Conservation (phyloP, 2,113 vertebrate genomes). For the Bagarius yarrelli region DNA sequence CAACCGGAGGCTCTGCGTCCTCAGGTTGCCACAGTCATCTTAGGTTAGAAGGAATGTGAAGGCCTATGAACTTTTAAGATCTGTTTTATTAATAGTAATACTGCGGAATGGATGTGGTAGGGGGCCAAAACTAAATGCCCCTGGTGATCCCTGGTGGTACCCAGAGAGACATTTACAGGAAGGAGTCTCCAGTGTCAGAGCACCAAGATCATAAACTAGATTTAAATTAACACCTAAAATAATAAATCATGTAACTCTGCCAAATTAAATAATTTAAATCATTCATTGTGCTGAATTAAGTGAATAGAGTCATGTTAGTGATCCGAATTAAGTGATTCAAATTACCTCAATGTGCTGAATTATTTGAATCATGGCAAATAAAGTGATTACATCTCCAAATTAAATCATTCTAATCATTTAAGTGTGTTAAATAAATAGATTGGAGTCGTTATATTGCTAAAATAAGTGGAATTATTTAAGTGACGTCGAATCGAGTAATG, state of each 20-base stretch:
- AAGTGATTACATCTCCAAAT: not conserved
- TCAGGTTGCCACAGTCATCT: not conserved
- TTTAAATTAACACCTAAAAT: not conserved
- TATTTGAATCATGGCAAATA: not conserved
- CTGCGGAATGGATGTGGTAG: no score
- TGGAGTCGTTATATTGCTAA: no score
- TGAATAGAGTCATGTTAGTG: not conserved
- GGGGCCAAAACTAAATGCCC: no score
- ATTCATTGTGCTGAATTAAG: not conserved
- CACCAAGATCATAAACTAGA: not conserved
- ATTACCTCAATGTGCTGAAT: not conserved
- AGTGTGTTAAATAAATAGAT: no score
- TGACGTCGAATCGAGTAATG: no score
- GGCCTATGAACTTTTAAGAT: no score
- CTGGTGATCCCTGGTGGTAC: no score
- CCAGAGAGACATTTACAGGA: no score
- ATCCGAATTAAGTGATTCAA: not conserved
- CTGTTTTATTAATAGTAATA: no score
- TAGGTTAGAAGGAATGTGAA: fast-evolving
- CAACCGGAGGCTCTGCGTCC: not conserved
- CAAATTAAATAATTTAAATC: not conserved
- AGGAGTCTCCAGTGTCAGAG: no score
- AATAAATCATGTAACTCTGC: not conserved
- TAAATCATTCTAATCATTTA: not conserved
- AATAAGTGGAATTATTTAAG: no score